Percentiles rank a stretch among this genome's conserved stretches.
phyloP scores from a whole-genome alignment of 2,113 vertebrate species.

The Poicephalus meyeri region DNA sequence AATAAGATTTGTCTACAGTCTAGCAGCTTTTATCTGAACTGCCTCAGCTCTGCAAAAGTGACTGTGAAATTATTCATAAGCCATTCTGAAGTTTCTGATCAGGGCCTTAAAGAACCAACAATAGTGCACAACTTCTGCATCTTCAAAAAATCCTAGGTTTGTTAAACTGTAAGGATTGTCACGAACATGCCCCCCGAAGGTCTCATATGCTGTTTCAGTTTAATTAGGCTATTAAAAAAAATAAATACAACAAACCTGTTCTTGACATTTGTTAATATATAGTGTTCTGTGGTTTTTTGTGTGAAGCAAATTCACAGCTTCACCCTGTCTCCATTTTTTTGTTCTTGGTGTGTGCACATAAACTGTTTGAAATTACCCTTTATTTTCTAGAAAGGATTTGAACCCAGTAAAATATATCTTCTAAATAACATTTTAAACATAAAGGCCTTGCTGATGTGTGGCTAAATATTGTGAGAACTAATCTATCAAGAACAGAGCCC shows the following conservation, averaged over 20 bases:
- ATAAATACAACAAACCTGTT: not conserved
- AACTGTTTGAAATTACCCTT: not conserved
- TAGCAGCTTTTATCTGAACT: not conserved
- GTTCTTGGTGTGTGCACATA: not conserved
- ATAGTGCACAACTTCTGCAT: not conserved
- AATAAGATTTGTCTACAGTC: not conserved
- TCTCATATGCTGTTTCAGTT: not conserved
- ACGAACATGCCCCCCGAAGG: not conserved
- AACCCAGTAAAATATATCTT: not conserved
- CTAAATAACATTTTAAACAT: not conserved
- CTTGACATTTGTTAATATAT: not conserved
- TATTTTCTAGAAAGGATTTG: not conserved
- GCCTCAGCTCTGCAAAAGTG: not conserved
- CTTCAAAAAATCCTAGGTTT: not conserved
- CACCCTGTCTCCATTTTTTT: not conserved
- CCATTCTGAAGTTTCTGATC: not conserved
- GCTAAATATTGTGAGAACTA: constrained; percentile 34
- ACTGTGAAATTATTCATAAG: not conserved
- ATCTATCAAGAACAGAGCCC: constrained; percentile 45
- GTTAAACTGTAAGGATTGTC: not conserved
- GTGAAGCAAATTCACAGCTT: not conserved
- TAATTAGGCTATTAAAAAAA: not conserved
- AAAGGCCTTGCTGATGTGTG: not conserved
- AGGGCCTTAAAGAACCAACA: not conserved
- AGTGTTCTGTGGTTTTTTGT: not conserved